phyloP scores from a whole-genome alignment of 2,888 invertebrate genomes.

The Aproaerema taeniolella region DNA sequence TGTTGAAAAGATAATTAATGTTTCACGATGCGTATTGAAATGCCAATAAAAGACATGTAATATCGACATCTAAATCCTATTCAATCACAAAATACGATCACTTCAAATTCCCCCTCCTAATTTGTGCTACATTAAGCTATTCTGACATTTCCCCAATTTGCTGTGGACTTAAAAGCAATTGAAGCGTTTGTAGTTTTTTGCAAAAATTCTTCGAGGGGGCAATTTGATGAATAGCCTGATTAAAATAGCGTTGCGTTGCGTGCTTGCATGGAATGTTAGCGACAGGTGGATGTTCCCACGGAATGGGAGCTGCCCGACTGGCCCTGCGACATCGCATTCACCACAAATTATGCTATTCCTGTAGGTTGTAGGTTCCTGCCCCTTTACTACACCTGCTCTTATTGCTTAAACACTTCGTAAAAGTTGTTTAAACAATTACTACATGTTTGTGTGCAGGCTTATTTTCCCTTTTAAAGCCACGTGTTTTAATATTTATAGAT shows the following conservation, averaged over 20 bases:
- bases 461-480: too few species aligned
- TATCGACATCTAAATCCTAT: too few species aligned
- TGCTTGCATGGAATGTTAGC: not conserved
- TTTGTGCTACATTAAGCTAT: not conserved
- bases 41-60: too few species aligned
- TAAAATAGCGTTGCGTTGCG: constrained; percentile 6
- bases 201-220: not conserved
- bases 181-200: not conserved
- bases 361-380: too few species aligned
- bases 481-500: too few species aligned
- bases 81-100: not conserved
- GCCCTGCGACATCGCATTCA: not conserved
- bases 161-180: not conserved
- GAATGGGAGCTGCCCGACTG: constrained; percentile 19
- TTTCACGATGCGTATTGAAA: too few species aligned
- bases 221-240: constrained; percentile 3
- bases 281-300: constrained; percentile 66
- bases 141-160: not conserved
- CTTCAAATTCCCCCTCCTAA: not conserved
- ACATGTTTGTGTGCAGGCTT: too few species aligned
- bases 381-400: too few species aligned
- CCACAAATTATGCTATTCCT: too few species aligned
- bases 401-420: too few species aligned
- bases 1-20: too few species aligned
- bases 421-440: too few species aligned